These are phyloP conservation scores for Maniola hyperantus DNA, from an alignment of 2,888 invertebrate genomes.

Conservation along the genomic window DNA sequence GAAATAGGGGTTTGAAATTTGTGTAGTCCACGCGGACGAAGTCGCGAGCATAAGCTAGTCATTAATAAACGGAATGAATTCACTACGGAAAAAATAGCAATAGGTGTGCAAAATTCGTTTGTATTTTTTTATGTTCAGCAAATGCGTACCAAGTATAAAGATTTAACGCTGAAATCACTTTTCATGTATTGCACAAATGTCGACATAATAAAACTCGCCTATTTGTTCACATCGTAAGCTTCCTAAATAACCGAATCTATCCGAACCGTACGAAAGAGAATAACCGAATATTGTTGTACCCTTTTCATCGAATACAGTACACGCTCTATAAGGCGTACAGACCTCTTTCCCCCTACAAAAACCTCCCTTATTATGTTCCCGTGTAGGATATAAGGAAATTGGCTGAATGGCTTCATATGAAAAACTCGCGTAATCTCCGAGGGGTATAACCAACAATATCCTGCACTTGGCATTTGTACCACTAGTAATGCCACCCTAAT, in stretches of 20 bases:
- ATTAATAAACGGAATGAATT: background rate
- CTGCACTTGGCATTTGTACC: constrained; percentile 64
- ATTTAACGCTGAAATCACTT: constrained; percentile 28
- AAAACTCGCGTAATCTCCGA: constrained; percentile 78
- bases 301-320: constrained; percentile 61
- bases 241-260: constrained; percentile 66
- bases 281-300: constrained; percentile 61
- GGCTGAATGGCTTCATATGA: constrained; percentile 80
- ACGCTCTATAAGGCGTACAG: constrained; percentile 73
- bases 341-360: constrained; percentile 78
- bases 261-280: constrained; percentile 55
- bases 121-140: constrained; percentile 2
- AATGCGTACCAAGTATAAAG: constrained; percentile 11
- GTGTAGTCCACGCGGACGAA: too few relatives aligned
- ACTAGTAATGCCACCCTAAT: constrained; percentile 48
- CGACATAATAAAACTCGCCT: constrained; percentile 50
- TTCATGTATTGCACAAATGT: constrained; percentile 38
- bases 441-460: constrained; percentile 72
- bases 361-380: constrained; percentile 78
- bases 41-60: too few relatives aligned
- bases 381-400: constrained; percentile 80
- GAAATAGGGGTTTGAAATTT: too few relatives aligned
- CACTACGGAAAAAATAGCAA: background rate
- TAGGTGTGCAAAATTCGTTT: background rate
- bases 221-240: constrained; percentile 64